Evolutionary conservation across 2,888 invertebrate genomes (phyloP).

Genomic region (Bruchidius siliquastri): DNA sequence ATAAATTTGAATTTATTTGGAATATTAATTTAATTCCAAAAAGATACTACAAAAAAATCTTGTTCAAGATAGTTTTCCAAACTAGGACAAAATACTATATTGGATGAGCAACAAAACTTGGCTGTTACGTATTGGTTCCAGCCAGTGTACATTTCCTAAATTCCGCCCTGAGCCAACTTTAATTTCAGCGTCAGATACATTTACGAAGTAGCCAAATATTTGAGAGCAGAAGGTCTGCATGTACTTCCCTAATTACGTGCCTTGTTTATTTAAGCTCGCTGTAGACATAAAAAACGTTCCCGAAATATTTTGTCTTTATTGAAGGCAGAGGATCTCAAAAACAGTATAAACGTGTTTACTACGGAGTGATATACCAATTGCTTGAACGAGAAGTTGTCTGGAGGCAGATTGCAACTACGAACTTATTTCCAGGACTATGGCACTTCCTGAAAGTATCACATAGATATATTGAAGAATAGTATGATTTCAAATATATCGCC

Average conservation of each 20-base stretch:
- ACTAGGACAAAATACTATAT: neutral
- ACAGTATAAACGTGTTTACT: no score
- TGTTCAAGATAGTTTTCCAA: no score
- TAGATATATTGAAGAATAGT: no score
- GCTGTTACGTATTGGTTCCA: neutral
- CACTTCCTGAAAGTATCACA: no score
- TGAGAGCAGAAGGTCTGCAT: neutral
- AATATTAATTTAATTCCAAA: no score
- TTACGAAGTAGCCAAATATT: neutral
- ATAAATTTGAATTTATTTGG: no score
- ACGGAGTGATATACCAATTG: no score
- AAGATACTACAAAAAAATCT: no score
- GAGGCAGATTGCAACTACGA: no score
- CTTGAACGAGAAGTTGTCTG: no score
- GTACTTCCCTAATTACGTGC: neutral
- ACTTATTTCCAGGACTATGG: no score
- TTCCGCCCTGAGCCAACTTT: neutral
- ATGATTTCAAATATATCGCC: no score
- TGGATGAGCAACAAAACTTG: neutral
- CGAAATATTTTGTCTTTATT: neutral
- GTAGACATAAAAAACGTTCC: neutral
- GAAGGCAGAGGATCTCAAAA: neutral
- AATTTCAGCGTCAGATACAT: neutral
- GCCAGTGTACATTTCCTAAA: neutral
- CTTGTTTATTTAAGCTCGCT: neutral